phyloP scores from a whole-genome alignment of 2,888 invertebrate species.

The Athripsodes cinereus region DNA sequence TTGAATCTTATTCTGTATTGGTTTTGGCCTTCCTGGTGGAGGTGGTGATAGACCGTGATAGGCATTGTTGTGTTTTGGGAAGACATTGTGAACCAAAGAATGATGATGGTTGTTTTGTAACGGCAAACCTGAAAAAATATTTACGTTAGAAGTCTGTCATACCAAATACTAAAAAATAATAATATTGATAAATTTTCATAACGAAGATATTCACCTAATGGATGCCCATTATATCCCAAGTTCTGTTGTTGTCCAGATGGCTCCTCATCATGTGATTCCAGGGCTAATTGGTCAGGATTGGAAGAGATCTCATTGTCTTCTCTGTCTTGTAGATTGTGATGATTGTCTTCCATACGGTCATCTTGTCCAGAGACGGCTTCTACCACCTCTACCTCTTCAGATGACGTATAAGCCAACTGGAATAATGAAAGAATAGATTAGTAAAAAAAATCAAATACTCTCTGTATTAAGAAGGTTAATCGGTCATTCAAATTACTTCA shows the following conservation, averaged over 20 bases:
- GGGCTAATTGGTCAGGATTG: conserved; percentile 58
- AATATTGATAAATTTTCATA: not conserved
- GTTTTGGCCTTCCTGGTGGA: conserved; percentile 54
- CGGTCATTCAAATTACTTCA: too few relatives aligned
- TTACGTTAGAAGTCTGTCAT: not conserved
- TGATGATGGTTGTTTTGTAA: conserved; percentile 42
- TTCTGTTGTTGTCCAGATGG: conserved; percentile 35
- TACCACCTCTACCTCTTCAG: conserved; percentile 24
- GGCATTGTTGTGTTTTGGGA: conserved; percentile 46
- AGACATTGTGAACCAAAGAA: conserved; percentile 39
- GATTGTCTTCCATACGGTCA: conserved; percentile 19
- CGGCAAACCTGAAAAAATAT: conserved; percentile 37
- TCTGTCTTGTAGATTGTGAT: conserved; percentile 22
- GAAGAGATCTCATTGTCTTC: conserved; percentile 24
- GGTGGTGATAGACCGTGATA: conserved; percentile 62
- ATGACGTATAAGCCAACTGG: conserved; percentile 20
- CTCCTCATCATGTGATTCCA: conserved; percentile 65
- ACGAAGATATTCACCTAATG: conserved; percentile 25
- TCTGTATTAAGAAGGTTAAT: too few relatives aligned
- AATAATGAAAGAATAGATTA: too few relatives aligned
- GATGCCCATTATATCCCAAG: conserved; percentile 50
- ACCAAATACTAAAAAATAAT: not conserved
- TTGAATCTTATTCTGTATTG: conserved; percentile 46
- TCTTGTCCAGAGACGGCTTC: conserved; percentile 25
- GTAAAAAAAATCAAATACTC: too few relatives aligned